These are phyloP conservation scores for Drosophila murphyi DNA, from an alignment of 1,140 invertebrate genomes.

Conservation along the genomic window DNA sequence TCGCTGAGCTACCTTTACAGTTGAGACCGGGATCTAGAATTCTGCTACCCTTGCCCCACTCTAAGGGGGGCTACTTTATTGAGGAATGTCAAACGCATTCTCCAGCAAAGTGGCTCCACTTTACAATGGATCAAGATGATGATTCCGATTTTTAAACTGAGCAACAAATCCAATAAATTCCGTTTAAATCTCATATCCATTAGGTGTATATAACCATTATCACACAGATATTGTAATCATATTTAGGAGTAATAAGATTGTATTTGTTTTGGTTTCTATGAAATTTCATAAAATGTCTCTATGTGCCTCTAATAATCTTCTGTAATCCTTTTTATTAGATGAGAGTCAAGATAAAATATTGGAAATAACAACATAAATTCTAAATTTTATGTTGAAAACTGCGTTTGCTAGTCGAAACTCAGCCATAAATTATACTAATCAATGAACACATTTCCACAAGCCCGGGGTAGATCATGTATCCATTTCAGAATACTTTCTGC, in stretches of 20 bases:
- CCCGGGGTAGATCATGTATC: too few species aligned
- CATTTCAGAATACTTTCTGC: too few species aligned
- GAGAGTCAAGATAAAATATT: too few species aligned
- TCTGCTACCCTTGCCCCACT: constrained; percentile 20
- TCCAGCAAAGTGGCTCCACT: constrained; percentile 14
- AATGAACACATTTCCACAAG: too few species aligned
- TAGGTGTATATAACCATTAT: too few species aligned
- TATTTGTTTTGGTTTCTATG: background rate
- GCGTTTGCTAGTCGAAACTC: too few species aligned
- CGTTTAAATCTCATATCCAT: background rate
- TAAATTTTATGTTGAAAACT: too few species aligned
- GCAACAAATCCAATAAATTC: background rate
- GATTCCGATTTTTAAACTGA: background rate
- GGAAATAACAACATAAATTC: too few species aligned
- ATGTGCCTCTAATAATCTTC: too few species aligned
- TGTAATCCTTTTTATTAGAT: too few species aligned
- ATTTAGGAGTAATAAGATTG: background rate
- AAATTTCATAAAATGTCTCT: too few species aligned
- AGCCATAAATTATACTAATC: too few species aligned
- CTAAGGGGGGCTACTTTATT: constrained; percentile 15
- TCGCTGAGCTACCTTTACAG: constrained; percentile 13
- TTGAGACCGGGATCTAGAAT: constrained; percentile 14
- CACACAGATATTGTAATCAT: background rate
- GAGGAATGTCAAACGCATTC: background rate
- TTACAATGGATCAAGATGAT: constrained; percentile 7